Base-by-base conservation (phyloP, 2,888 invertebrate species). In the Epistrophella euchroma region DNA sequence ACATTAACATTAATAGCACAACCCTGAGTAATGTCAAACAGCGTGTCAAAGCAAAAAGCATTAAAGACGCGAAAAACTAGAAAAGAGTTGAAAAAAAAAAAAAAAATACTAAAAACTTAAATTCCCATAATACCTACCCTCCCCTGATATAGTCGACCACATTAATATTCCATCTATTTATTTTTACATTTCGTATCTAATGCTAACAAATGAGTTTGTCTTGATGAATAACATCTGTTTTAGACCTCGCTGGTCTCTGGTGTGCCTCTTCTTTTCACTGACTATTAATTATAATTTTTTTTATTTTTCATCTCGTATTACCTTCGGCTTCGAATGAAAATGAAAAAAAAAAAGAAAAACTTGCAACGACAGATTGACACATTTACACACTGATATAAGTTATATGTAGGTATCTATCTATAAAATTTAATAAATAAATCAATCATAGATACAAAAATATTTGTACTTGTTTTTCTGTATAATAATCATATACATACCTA, bases 181-280 rank as follows among this genome's bases (percentile, higher is more conserved):
- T 62, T 50, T 60, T 40, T 74, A 58, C 32, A 35, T 40, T 47
- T 68, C 32, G 35, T 64, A 64, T 73, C 77, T 50, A 58, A 66
- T 72, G 72, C 52, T 58, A 72, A 66, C 64, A 76, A 68, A 45
- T 52, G 66, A 66, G 22, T n/a, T 28, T 35, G 11, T 40, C 25
- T 52, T 83, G 80, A 80, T 66, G 72, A 60, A 60, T 64, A 71
- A 85, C 84, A 85, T 85, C 80, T 85, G 84, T 83, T 74, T 50
- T 11, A 50, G 19, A 66, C 28, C 66, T 35, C 10, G 15, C n/a
- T 66, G 32, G 13, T 40, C 1, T 22, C 7, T 47, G 32, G 13
- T 40, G 9, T 22, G 37, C 37, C 15, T 9, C 40, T 56, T 55
- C 19, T 37, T 60, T 60, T 37, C 66, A 43, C 58, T 47, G 35